A percentile compares a stretch with the other conserved stretches of the same genome.
Evolutionary conservation across 2,888 invertebrate species (phyloP).

Genomic region (Eumacrocentrus americanus): DNA sequence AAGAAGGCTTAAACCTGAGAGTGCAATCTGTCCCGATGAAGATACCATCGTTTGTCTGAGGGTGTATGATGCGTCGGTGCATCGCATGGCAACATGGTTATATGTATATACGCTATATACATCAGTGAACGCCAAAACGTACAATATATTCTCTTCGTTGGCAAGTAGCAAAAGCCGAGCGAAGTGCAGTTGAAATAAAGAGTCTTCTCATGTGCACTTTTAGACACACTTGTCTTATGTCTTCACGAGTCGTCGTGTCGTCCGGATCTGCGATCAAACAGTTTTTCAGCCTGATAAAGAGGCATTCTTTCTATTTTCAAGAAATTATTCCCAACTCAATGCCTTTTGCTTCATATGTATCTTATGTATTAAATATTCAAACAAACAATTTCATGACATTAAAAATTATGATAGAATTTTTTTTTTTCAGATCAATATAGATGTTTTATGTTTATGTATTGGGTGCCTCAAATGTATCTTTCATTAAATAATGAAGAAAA

Average conservation of each 20-base stretch:
- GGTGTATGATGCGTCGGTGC: constrained; percentile 8
- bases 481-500: too few relatives aligned
- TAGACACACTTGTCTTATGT: background rate
- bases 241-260: constrained; percentile 1
- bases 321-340: background rate
- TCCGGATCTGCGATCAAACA: constrained; percentile 17
- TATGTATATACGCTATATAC: background rate
- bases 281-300: constrained; percentile 2
- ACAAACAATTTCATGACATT: too few relatives aligned
- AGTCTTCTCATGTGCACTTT: constrained; percentile 11
- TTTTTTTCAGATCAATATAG: too few relatives aligned
- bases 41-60: constrained; percentile 27
- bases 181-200: constrained; percentile 22
- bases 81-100: background rate
- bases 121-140: background rate
- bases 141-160: constrained; percentile 2
- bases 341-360: too few relatives aligned
- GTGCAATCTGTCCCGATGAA: constrained; percentile 38
- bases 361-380: too few relatives aligned
- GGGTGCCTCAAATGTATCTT: too few relatives aligned
- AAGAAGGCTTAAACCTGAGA: constrained; percentile 41
- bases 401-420: too few relatives aligned
- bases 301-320: background rate
- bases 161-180: constrained; percentile 13
- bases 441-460: too few relatives aligned